A percentile compares a stretch with the other conserved stretches of the same genome.
Conservation (phyloP, 2,888 invertebrate species). For the Diaprepes abbreviatus region DNA sequence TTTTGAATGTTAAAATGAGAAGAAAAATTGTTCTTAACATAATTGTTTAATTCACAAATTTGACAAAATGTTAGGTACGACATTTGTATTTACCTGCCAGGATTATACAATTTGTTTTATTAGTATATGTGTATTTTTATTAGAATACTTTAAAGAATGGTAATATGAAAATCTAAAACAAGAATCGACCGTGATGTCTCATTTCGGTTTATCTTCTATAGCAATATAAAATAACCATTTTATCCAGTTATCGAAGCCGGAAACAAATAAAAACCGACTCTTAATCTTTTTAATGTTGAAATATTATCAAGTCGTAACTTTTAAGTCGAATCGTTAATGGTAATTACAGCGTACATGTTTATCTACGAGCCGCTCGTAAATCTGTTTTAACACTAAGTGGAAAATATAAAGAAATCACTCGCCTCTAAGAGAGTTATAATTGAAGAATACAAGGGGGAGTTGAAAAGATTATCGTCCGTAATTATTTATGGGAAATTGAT, state of each 20-base stretch:
- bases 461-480: background rate
- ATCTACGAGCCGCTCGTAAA: constrained; percentile 29
- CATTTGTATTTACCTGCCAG: no score
- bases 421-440: constrained; percentile 14
- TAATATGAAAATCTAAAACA: no score
- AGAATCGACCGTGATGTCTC: no score
- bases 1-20: no score
- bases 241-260: constrained; percentile 6
- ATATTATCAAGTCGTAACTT: constrained; percentile 37
- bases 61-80: no score
- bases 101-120: no score
- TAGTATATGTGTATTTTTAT: no score
- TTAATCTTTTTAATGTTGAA: constrained; percentile 39
- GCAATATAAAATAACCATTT: background rate
- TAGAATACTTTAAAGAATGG: no score
- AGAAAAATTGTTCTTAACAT: no score
- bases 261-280: constrained; percentile 32
- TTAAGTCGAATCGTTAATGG: constrained; percentile 29
- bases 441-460: background rate
- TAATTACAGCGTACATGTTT: constrained; percentile 41
- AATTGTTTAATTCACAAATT: no score
- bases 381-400: constrained; percentile 29
- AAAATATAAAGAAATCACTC: constrained; percentile 33
- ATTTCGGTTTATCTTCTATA: background rate
- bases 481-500: no score